Percentiles rank a stretch among this genome's conserved stretches.
These are phyloP conservation scores for Brachyhypopomus occidentalis DNA, from an alignment of 2,113 vertebrate genomes.

Conservation along the genomic window DNA sequence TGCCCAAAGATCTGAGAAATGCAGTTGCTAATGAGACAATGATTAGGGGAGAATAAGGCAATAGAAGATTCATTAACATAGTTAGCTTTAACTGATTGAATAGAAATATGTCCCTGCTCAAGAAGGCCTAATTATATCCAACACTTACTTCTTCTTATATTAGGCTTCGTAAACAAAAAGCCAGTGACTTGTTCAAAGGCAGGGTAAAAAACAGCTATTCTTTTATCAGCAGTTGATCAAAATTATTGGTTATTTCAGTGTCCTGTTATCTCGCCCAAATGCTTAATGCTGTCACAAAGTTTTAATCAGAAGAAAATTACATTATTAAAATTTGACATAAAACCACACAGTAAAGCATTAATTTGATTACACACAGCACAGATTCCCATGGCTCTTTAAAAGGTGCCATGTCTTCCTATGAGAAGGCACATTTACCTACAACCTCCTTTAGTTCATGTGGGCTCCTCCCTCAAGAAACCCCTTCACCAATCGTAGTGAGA, in stretches of 20 bases:
- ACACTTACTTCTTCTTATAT: slow-evolving; percentile 74
- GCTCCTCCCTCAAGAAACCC: slow-evolving; percentile 30
- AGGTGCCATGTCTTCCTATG: slow-evolving; percentile 21
- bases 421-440: slow-evolving; percentile 24
- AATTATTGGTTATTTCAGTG: slow-evolving; percentile 14
- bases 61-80: slow-evolving; percentile 76
- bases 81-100: slow-evolving; percentile 74
- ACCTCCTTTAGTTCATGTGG: slow-evolving; percentile 33
- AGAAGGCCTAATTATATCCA: slow-evolving; percentile 72
- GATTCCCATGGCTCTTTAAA: neutral
- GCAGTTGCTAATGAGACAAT: slow-evolving; percentile 70
- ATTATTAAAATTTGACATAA: slow-evolving; percentile 10
- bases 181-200: slow-evolving; percentile 72
- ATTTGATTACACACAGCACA: neutral
- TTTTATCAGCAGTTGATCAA: slow-evolving; percentile 27
- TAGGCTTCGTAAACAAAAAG: slow-evolving; percentile 73
- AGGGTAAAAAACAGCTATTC: slow-evolving; percentile 59
- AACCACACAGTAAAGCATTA: slow-evolving; percentile 1
- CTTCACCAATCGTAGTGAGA: slow-evolving; percentile 43
- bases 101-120: slow-evolving; percentile 67
- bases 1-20: slow-evolving; percentile 76
- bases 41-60: slow-evolving; percentile 70
- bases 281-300: neutral
- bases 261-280: neutral
- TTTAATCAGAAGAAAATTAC: slow-evolving; percentile 23